These are phyloP conservation scores for Sitodiplosis mosellana DNA, from an alignment of 1,140 invertebrate genomes.

Conservation along the genomic window DNA sequence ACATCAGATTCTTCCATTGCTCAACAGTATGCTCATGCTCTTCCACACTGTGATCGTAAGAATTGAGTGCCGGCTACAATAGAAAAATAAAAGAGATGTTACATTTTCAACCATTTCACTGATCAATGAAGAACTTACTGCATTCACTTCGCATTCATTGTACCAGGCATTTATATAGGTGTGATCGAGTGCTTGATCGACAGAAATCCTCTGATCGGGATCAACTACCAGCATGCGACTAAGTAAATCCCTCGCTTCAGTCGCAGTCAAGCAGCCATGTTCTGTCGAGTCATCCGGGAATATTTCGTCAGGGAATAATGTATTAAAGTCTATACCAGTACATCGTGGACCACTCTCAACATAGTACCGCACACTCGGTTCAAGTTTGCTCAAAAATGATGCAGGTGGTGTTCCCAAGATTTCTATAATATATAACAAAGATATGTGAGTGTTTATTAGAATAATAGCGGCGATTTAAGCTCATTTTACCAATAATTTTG, in stretches of 20 bases:
- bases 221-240: conserved; percentile 98
- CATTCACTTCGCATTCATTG: conserved; percentile 88
- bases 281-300: conserved; percentile 93
- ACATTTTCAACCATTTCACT: too few relatives aligned
- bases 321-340: conserved; percentile 85
- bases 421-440: too few relatives aligned
- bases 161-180: conserved; percentile 99
- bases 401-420: conserved; percentile 91
- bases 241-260: conserved; percentile 89
- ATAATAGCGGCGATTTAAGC: too few relatives aligned
- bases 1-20: conserved; percentile 97
- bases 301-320: conserved; percentile 91
- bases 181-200: conserved; percentile 93
- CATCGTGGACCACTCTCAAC: conserved; percentile 94
- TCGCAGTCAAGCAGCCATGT: conserved; percentile 78
- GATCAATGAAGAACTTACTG: conserved; percentile 56
- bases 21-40: conserved; percentile 96
- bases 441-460: too few relatives aligned
- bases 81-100: too few relatives aligned
- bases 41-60: conserved; percentile 96
- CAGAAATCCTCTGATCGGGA: conserved; percentile 90
- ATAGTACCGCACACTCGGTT: conserved; percentile 94
- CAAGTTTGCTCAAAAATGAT: conserved; percentile 92
- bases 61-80: conserved; percentile 82
- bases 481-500: conserved; percentile 97